phyloP scores from a whole-genome alignment of 2,113 vertebrate species.

The Vidua macroura region DNA sequence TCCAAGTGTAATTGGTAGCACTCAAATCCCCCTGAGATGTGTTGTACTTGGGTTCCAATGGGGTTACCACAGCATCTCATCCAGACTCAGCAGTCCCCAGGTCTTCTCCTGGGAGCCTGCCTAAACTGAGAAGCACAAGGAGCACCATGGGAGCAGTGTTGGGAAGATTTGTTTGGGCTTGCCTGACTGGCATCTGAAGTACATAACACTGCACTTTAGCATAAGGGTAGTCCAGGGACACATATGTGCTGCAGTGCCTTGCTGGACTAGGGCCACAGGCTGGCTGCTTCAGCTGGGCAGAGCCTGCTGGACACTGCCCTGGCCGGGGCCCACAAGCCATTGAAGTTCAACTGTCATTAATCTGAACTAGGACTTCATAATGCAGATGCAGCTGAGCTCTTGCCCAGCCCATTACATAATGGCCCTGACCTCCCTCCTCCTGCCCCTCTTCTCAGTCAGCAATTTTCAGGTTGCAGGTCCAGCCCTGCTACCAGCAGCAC shows the following conservation, averaged over 20 bases:
- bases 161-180: not conserved
- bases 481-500: not conserved
- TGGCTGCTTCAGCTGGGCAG: not conserved
- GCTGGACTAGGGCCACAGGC: not conserved
- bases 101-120: not conserved
- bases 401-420: not conserved
- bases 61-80: not conserved
- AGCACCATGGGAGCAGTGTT: not conserved
- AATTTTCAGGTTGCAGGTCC: not conserved
- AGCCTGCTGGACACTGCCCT: not conserved
- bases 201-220: not conserved
- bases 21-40: not conserved
- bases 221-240: not conserved
- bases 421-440: not conserved
- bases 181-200: not conserved
- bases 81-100: not conserved
- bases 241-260: not conserved
- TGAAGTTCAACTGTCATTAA: not conserved
- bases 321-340: not conserved
- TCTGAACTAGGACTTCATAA: not conserved
- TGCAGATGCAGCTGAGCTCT: not conserved
- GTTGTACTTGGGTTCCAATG: too few species aligned
- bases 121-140: not conserved
- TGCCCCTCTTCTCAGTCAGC: not conserved
- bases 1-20: not conserved